phyloP scores from a whole-genome alignment of 2,888 invertebrate species.

The Rotaria magnacalcarata region DNA sequence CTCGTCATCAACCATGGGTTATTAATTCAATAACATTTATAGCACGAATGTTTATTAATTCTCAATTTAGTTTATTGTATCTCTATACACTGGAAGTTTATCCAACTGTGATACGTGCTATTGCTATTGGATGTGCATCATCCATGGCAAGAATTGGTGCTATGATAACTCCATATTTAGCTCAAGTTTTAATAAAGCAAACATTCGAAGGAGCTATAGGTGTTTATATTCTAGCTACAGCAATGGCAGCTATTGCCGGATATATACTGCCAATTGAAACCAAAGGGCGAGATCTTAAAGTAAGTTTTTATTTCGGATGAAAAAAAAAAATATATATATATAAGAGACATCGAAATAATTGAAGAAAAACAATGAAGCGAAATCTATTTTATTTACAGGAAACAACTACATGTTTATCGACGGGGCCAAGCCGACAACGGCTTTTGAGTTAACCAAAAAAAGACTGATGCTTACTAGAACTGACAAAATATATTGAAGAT shows the following conservation, averaged over 20 bases:
- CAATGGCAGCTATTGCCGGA: conserved; percentile 72
- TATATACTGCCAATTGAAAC: conserved; percentile 80
- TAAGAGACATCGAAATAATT: background rate
- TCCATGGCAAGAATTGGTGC: conserved; percentile 84
- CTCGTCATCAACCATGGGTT: background rate
- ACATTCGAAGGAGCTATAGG: conserved; percentile 71
- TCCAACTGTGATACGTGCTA: conserved; percentile 78
- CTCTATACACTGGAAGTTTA: conserved; percentile 92
- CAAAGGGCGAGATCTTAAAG: conserved; percentile 67
- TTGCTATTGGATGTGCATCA: conserved; percentile 86
- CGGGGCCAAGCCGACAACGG: background rate
- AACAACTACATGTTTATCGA: background rate
- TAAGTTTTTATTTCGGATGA: conserved; percentile 47
- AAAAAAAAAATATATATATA: background rate
- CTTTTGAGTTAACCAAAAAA: too few relatives aligned
- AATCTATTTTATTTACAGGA: background rate
- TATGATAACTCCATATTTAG: conserved; percentile 86
- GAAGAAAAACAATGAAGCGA: background rate
- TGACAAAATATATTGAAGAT: background rate
- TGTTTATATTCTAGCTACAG: conserved; percentile 71
- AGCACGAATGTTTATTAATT: conserved; percentile 83
- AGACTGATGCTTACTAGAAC: background rate
- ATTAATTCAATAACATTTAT: background rate
- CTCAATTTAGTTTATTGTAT: conserved; percentile 88
- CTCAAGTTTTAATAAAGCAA: conserved; percentile 72